Base-by-base conservation (phyloP, 2,888 invertebrate species). In the Crepidodera aurea region DNA sequence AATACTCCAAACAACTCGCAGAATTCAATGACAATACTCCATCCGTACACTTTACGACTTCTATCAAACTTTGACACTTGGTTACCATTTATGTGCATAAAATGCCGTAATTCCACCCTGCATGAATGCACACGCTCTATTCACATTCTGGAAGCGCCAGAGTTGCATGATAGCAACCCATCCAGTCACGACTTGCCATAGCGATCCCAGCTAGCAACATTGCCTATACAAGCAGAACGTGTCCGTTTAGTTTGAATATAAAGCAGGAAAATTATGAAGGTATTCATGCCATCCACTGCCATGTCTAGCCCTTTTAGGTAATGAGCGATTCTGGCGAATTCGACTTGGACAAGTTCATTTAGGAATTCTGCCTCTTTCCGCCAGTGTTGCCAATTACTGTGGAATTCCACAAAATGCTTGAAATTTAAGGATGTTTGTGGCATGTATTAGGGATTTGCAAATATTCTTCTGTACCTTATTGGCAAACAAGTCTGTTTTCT, bases 221-320 rank as follows among this genome's bases (percentile, higher is more conserved):
- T 34, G 56, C 60, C 68, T 67, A 66, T 68, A 67, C 66, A 68
- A 63, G 62, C 67, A 56, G 56, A 56, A 73, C 71, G 73, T 73
- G 73, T 65, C 68, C 67, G 68, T 65, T 69, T 67, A 68, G 64
- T 66, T 67, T 40, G 73, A 69, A 72, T 73, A 71, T 69, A 73
- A 72, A 72, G 56, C 29, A 32, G n/a, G 34, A 19, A 44, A 61
- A 57, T 57, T 57, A 57, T 57, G 15, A 37, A 48, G 25, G 39
- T 57, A 57, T 48, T 50, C 57, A 48, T 57, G 25, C 39, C 37
- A 16, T 50, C 25, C 27, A 18, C 16, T 56, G 56, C 32, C 55
- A 51, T 46, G 46, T 56, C 34, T 40, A 29, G 46, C 46, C 32
- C 46, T 56, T 56, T 48, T 46, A 56, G 56, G 46, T 56, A 56